phyloP scores from a whole-genome alignment of 1,140 invertebrate genomes.

The Heliconius melpomene region DNA sequence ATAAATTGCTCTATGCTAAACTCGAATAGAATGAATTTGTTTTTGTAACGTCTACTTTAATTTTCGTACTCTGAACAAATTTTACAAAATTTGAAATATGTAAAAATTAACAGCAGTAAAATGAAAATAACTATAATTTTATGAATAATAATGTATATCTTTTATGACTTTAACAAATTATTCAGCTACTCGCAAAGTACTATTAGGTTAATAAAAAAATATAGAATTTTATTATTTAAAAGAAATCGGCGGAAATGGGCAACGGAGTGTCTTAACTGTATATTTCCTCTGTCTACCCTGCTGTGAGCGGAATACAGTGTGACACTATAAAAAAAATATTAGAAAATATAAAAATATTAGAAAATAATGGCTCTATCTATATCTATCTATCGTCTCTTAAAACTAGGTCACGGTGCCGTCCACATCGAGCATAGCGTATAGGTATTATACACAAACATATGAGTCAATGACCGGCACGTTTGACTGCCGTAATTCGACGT shows the following conservation, averaged over 20 bases:
- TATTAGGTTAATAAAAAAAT: not conserved
- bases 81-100: not conserved
- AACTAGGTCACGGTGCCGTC: constrained; percentile 31
- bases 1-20: constrained; percentile 34
- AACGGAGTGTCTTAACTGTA: too few relatives aligned
- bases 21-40: constrained; percentile 19
- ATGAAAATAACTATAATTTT: not conserved
- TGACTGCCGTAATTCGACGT: constrained; percentile 37
- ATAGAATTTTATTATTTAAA: too few relatives aligned
- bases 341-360: not conserved
- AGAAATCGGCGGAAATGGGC: too few relatives aligned
- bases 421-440: not conserved
- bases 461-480: constrained; percentile 39
- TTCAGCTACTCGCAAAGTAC: not conserved
- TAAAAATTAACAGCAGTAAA: not conserved
- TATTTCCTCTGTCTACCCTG: too few relatives aligned
- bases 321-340: not conserved
- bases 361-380: not conserved
- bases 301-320: too few relatives aligned
- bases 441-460: constrained; percentile 33
- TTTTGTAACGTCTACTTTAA: constrained; percentile 16
- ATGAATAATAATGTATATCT: not conserved
- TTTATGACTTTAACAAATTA: not conserved
- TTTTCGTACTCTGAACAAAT: not conserved
- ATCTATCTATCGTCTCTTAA: not conserved